phyloP scores from a whole-genome alignment of 2,888 invertebrate species.

The Venustoraphidia nigricollis region DNA sequence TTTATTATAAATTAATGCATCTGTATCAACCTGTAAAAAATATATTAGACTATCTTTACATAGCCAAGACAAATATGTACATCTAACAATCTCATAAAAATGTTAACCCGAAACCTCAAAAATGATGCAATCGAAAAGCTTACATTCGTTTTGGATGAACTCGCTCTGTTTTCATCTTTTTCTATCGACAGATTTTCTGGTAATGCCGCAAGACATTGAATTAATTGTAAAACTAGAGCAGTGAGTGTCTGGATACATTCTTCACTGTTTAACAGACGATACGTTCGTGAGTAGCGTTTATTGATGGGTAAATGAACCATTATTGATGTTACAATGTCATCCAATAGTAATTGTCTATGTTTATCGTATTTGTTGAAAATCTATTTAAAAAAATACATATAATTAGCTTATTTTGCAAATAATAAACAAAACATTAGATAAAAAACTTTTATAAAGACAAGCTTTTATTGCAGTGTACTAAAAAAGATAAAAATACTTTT shows the following conservation, averaged over 20 bases:
- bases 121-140: too few species aligned
- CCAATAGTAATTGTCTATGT: constrained; percentile 80
- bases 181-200: constrained; percentile 48
- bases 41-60: too few species aligned
- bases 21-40: constrained; percentile 53
- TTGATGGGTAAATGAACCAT: constrained; percentile 93
- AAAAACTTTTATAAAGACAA: too few species aligned
- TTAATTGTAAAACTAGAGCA: constrained; percentile 89
- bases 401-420: too few species aligned
- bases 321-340: constrained; percentile 94
- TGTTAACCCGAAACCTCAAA: too few species aligned
- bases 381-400: constrained; percentile 29
- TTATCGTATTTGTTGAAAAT: constrained; percentile 94
- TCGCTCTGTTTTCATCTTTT: constrained; percentile 18
- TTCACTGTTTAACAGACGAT: constrained; percentile 60
- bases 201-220: constrained; percentile 88
- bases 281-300: constrained; percentile 87
- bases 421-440: too few species aligned
- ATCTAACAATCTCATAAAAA: not conserved
- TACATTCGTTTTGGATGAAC: constrained; percentile 19
- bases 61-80: too few species aligned
- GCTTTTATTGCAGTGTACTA: too few species aligned
- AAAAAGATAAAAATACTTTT: too few species aligned
- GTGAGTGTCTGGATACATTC: constrained; percentile 98
- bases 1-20: constrained; percentile 77